Base-by-base conservation (phyloP, 2,888 invertebrate species). In the Bembecia ichneumoniformis region DNA sequence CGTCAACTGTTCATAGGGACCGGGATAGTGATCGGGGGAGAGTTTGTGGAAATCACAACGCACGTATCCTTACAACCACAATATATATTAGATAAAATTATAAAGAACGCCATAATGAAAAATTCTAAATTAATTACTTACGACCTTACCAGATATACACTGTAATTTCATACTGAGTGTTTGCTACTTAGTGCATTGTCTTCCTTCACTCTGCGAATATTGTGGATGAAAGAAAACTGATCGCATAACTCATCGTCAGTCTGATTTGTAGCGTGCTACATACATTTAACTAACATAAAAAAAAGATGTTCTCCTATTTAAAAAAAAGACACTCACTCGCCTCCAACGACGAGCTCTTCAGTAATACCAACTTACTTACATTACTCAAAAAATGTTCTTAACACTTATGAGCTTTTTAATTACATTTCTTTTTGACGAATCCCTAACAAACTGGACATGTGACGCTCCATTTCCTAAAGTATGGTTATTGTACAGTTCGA, bases 41-140 rank as follows among this genome's bases (percentile, higher is more conserved):
- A 28, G 64, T 63, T 69, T 64, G 70, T 70, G 84, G 82, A 87
- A 87, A 87, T 87, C 82, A 87, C 78, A 87, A 87, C 86, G 81
- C 87, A 83, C 73, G 73, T 82, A 80, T 89, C 90, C 90, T 90
- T 90, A 89, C 90, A 91, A 89, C 91, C 91, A 91, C 90, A 91
- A 90, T 91, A 90, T 90, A 90, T 90, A 89, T 89, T 89, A 89
- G 87, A 89, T 88, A 88, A 89, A 87, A 88, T 88, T 88, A 87
- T 86, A 88, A 88, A 83, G 82, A 87, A 88, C 80, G 87, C 87
- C 88, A 83, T 88, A 88, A 86, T 88, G 87, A 88, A 89, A 89
- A 87, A 82, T 83, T 74, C 83, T 84, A 84, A 81, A 83, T 83
- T 86, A 83, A 78, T 40, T 40, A 86, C 87, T 86, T 86, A 84